Evolutionary conservation across 2,797 vertebrate genomes (phyloP).

Genomic region (Atherinosoma microstoma): DNA sequence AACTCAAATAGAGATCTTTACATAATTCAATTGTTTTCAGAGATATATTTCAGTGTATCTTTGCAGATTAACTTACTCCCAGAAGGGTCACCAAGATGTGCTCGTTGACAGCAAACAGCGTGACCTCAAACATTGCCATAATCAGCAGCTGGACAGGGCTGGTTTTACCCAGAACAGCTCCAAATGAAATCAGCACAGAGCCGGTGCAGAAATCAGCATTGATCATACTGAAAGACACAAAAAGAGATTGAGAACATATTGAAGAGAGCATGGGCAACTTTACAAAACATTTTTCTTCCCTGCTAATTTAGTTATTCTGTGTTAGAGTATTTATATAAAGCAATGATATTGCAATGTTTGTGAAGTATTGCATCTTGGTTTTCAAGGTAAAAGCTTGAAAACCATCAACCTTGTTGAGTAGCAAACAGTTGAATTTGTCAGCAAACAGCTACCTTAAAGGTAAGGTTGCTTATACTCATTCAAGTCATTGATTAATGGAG

Average conservation of each 20-base stretch:
- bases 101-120: conserved; percentile 88
- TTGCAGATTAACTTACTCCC: conserved; percentile 77
- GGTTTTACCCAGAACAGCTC: conserved; percentile 90
- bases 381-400: background rate
- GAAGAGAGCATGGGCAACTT: background rate
- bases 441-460: no score
- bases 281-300: background rate
- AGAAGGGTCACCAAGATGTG: conserved; percentile 85
- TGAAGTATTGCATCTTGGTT: background rate
- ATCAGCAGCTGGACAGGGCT: conserved; percentile 90
- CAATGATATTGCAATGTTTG: background rate
- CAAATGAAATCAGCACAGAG: conserved; percentile 88
- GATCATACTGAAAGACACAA: conserved; percentile 85
- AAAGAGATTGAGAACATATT: background rate
- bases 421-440: background rate
- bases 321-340: background rate
- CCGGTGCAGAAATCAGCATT: conserved; percentile 91
- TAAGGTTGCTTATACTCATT: no score
- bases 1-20: background rate
- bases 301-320: background rate
- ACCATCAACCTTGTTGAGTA: background rate
- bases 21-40: background rate
- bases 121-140: conserved; percentile 90
- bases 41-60: background rate
- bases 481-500: background rate